Evolutionary conservation across 2,888 invertebrate species (phyloP).

Genomic region (Torymus auratus): DNA sequence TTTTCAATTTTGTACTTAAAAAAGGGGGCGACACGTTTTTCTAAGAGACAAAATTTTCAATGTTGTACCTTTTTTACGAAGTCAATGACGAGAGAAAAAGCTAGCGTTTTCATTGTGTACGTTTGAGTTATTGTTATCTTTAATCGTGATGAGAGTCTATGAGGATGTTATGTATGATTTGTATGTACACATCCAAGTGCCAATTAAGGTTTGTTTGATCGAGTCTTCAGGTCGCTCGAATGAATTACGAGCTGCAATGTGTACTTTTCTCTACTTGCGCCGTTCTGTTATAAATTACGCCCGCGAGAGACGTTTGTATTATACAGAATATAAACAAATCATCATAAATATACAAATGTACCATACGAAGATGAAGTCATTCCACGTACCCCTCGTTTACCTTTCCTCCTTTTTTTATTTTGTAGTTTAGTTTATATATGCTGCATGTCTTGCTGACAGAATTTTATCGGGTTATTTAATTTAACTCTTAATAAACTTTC

Average conservation of each 20-base stretch:
- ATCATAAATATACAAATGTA: slow-evolving; percentile 51
- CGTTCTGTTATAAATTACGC: slow-evolving; percentile 38
- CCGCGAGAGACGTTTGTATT: slow-evolving; percentile 49
- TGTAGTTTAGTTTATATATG: too few relatives aligned
- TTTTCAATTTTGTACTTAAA: slow-evolving; percentile 57
- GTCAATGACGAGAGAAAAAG: background rate
- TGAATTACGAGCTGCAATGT: slow-evolving; percentile 11
- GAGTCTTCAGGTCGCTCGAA: background rate
- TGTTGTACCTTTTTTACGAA: background rate
- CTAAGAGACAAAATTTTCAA: background rate
- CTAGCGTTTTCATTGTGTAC: background rate
- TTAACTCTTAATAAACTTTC: too few relatives aligned
- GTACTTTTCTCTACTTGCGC: slow-evolving; percentile 38
- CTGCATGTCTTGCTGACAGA: too few relatives aligned
- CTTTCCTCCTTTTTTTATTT: too few relatives aligned
- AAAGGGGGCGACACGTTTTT: background rate
- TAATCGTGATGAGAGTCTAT: slow-evolving; percentile 35
- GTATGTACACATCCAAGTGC: slow-evolving; percentile 39
- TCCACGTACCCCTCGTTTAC: too few relatives aligned
- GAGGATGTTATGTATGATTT: slow-evolving; percentile 47
- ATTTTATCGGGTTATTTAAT: too few relatives aligned
- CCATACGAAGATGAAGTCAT: background rate
- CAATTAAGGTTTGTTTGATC: slow-evolving; percentile 36
- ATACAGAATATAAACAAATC: slow-evolving; percentile 54
- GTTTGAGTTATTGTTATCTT: slow-evolving; percentile 18